These are phyloP conservation scores for Protonibea diacanthus DNA, from an alignment of 2,797 vertebrate species.

Conservation along the genomic window DNA sequence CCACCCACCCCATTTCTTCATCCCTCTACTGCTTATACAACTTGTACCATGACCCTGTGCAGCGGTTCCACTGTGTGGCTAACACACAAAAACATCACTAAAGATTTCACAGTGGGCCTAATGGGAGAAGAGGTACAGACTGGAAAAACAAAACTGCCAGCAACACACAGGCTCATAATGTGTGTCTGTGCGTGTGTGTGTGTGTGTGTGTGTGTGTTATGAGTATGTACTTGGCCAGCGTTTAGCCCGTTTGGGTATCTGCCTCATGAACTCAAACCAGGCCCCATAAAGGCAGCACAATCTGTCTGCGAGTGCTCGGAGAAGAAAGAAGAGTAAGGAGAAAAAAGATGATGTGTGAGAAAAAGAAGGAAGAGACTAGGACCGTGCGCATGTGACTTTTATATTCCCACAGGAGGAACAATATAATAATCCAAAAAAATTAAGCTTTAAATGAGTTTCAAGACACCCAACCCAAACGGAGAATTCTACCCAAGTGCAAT, in stretches of 20 bases:
- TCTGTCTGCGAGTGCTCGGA: conserved; percentile 60
- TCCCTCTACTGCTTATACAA: conserved; percentile 71
- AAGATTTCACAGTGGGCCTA: conserved; percentile 75
- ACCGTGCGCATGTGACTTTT: conserved; percentile 40
- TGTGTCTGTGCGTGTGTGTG: conserved; percentile 38
- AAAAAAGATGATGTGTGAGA: conserved; percentile 53
- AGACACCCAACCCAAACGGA: background rate
- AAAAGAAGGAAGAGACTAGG: conserved; percentile 35
- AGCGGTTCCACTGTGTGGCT: conserved; percentile 76
- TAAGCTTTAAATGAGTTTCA: conserved; percentile 19
- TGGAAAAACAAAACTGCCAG: conserved; percentile 78
- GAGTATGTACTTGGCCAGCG: conserved; percentile 69
- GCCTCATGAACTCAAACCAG: conserved; percentile 77
- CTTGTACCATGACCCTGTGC: conserved; percentile 75
- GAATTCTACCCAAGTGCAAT: conserved; percentile 17
- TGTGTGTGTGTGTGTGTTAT: conserved; percentile 54
- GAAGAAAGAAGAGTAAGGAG: conserved; percentile 47
- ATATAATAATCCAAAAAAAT: conserved; percentile 35
- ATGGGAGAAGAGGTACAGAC: conserved; percentile 75
- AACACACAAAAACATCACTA: conserved; percentile 76
- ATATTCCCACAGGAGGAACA: conserved; percentile 30
- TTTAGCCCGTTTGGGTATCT: conserved; percentile 75
- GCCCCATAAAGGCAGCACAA: conserved; percentile 68
- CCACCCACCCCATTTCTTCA: conserved; percentile 42
- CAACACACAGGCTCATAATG: conserved; percentile 59